Evolutionary conservation across 2,888 invertebrate genomes (phyloP).

Genomic region (Micoletzkya japonica): DNA sequence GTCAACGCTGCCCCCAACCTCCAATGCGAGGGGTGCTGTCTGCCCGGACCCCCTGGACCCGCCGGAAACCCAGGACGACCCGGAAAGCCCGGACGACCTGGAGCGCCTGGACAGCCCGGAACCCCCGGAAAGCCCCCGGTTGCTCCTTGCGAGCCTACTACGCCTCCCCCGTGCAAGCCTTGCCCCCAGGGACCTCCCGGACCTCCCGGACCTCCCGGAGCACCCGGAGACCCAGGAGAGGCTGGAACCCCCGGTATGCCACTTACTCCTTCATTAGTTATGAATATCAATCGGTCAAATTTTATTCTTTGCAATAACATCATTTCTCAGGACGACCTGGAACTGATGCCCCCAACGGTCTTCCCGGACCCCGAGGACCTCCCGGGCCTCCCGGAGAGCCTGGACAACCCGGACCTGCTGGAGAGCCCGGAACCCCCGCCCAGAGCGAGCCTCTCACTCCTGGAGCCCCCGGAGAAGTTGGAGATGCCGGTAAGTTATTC

Average conservation of each 20-base stretch:
- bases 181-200: conserved; percentile 58
- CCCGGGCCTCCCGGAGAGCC: conserved; percentile 48
- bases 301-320: conserved; percentile 31
- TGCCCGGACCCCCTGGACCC: conserved; percentile 44
- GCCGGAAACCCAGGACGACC: conserved; percentile 38
- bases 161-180: conserved; percentile 60
- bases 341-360: conserved; percentile 50
- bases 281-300: not conserved
- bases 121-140: conserved; percentile 56
- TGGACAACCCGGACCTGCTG: conserved; percentile 51
- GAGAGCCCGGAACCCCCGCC: conserved; percentile 52
- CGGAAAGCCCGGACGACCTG: conserved; percentile 40
- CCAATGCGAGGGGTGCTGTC: conserved; percentile 53
- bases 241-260: conserved; percentile 47
- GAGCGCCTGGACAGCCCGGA: conserved; percentile 42
- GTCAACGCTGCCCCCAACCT: conserved; percentile 52
- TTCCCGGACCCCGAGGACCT: conserved; percentile 50
- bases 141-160: conserved; percentile 61
- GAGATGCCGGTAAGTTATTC: conserved; percentile 43
- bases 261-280: no score
- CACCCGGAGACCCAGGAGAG: conserved; percentile 58
- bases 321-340: conserved; percentile 44
- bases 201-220: conserved; percentile 54
- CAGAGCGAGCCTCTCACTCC: conserved; percentile 49
- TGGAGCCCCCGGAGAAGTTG: conserved; percentile 53